A percentile compares a stretch with the other conserved stretches of the same genome.
Conservation (phyloP, 2,113 vertebrate genomes). For the pig (Sus scrofa) region T2T-Sscrofa CM000824.6:29735001-29735500, state of each 20-base stretch:
- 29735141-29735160: not conserved
- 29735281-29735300: not conserved
- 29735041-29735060: constrained; percentile 15
- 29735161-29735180: not conserved
- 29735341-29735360: not conserved
- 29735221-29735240: not conserved
- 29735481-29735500: not conserved
- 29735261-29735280: not conserved
- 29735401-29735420: not conserved
- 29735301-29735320: not conserved
- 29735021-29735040: not conserved
- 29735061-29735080: not conserved
- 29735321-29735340: not conserved
- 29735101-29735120: not conserved
- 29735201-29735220: not conserved
- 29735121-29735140: not conserved
- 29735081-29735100: not conserved
- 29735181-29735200: not conserved
- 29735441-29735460: not conserved
- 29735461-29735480: not conserved
- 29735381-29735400: not conserved
- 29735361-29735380: not conserved
- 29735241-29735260: not conserved
- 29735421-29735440: not conserved
- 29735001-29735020: not conserved